phyloP scores from a whole-genome alignment of 2,888 invertebrate genomes.

The Heliconius ismenius region DNA sequence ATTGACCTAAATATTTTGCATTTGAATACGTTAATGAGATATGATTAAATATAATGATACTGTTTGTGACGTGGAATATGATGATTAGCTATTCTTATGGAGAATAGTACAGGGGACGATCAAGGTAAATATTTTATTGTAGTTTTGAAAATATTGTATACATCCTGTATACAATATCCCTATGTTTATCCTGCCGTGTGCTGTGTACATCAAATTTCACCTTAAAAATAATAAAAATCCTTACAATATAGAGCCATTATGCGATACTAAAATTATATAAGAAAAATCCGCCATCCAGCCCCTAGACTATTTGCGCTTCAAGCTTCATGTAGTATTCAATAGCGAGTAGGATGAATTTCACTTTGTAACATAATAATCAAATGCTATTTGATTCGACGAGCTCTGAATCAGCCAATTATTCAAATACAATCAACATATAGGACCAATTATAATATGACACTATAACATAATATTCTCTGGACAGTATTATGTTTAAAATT shows the following conservation, averaged over 20 bases:
- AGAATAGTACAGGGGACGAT: not conserved
- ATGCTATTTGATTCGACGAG: not conserved
- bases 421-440: not conserved
- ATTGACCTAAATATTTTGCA: not conserved
- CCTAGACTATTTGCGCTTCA: not conserved
- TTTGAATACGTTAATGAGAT: not conserved
- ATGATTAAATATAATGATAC: not conserved
- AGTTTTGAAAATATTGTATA: no score
- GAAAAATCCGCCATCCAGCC: not conserved
- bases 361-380: not conserved
- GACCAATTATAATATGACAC: not conserved
- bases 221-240: no score
- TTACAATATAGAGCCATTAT: no score
- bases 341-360: not conserved
- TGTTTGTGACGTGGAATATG: no score
- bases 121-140: not conserved
- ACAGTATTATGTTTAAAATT: no score
- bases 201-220: no score
- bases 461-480: no score
- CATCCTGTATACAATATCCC: no score
- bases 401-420: not conserved
- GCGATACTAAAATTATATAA: not conserved
- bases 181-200: no score
- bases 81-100: not conserved
- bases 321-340: slow-evolving; percentile 1